These are phyloP conservation scores for Poecilia latipinna DNA, from an alignment of 2,113 vertebrate species.

Conservation along the genomic window DNA sequence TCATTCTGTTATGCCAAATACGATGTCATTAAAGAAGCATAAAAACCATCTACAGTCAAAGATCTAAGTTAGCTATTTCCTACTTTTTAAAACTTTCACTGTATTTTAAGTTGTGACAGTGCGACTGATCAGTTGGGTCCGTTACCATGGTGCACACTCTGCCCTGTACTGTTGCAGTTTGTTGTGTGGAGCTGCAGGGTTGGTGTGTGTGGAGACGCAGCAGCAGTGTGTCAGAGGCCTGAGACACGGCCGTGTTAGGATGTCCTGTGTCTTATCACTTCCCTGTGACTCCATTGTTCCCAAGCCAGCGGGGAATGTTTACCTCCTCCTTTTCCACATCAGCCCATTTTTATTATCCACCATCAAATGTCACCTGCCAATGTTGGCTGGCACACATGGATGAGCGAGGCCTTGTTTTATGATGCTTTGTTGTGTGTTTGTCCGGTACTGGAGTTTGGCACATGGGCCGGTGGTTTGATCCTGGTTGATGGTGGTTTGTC, in stretches of 20 bases:
- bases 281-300: constrained; percentile 69
- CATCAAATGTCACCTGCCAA: constrained; percentile 29
- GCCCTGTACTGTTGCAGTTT: not conserved
- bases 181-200: not conserved
- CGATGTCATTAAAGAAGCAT: too few species aligned
- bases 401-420: constrained; percentile 26
- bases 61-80: too few species aligned
- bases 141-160: too few species aligned
- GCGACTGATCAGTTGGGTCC: too few species aligned
- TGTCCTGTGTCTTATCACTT: constrained; percentile 74
- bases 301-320: not conserved
- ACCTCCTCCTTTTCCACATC: constrained; percentile 47
- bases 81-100: too few species aligned
- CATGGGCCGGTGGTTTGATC: not conserved
- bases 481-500: not conserved
- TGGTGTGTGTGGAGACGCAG: not conserved
- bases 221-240: not conserved
- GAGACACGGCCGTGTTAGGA: constrained; percentile 47
- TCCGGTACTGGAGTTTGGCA: not conserved
- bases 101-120: too few species aligned
- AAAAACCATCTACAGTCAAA: too few species aligned
- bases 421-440: constrained; percentile 9
- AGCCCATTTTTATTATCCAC: constrained; percentile 42
- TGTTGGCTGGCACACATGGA: not conserved
- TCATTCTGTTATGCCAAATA: too few species aligned